Percentiles rank a stretch among this genome's conserved stretches.
These are phyloP conservation scores for Cepaea hortensis DNA, from an alignment of 2,888 invertebrate genomes.

Conservation along the genomic window DNA sequence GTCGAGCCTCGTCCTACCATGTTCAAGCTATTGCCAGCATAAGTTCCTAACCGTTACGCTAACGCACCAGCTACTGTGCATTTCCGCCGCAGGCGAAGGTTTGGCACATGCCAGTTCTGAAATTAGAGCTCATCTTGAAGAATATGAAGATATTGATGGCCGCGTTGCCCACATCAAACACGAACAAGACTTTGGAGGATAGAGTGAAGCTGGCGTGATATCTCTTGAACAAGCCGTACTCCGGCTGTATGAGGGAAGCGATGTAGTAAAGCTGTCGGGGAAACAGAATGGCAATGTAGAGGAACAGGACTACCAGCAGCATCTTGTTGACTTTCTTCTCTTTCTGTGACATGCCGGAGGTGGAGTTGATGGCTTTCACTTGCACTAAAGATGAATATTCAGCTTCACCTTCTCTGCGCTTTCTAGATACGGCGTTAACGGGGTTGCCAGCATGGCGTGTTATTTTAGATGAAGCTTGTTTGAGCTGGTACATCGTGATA, in stretches of 20 bases:
- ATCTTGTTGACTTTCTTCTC: conserved; percentile 35
- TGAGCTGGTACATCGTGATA: conserved; percentile 26
- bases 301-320: conserved; percentile 17
- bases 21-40: too few species aligned
- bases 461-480: conserved; percentile 1
- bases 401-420: neutral
- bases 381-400: neutral
- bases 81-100: conserved; percentile 67
- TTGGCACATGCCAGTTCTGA: conserved; percentile 55
- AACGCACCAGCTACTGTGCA: too few species aligned
- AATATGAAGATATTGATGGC: conserved; percentile 26
- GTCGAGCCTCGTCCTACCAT: too few species aligned
- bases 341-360: neutral
- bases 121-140: conserved; percentile 31
- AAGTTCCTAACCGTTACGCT: too few species aligned
- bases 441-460: neutral
- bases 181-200: neutral
- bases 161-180: conserved; percentile 28
- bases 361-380: neutral
- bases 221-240: neutral
- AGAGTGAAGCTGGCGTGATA: conserved; percentile 16
- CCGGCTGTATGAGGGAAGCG: conserved; percentile 7
- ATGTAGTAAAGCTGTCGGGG: conserved; percentile 19
- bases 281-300: conserved; percentile 15
- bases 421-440: neutral